Percentiles rank a stretch among this genome's conserved stretches.
These are phyloP conservation scores for Paedocypris sp. DNA, from an alignment of 2,113 vertebrate species.

Conservation along the genomic window DNA sequence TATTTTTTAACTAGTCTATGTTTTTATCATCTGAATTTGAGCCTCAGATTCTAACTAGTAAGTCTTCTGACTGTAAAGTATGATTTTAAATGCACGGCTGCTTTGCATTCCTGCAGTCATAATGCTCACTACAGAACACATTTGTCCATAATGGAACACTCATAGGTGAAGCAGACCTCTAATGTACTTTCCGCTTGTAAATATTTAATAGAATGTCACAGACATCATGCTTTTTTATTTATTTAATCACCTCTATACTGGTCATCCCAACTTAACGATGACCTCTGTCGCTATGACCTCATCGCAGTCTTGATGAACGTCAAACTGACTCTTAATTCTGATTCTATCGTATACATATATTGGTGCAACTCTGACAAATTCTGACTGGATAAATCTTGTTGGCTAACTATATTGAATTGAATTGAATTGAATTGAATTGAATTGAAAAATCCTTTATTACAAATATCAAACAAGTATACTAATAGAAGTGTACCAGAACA, in stretches of 20 bases:
- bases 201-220: constrained; percentile 34
- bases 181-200: constrained; percentile 35
- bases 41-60: too few species aligned
- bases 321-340: not conserved
- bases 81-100: not conserved
- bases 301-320: constrained; percentile 3
- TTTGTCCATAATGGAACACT: constrained; percentile 10
- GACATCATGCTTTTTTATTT: constrained; percentile 10
- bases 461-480: too few species aligned
- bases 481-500: too few species aligned
- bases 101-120: constrained; percentile 5
- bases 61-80: too few species aligned
- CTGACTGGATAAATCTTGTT: too few species aligned
- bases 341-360: too few species aligned
- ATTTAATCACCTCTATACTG: constrained; percentile 24
- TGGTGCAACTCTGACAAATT: too few species aligned
- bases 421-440: too few species aligned
- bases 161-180: constrained; percentile 24
- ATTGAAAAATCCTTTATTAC: too few species aligned
- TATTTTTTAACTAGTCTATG: too few species aligned
- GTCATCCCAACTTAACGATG: constrained; percentile 2
- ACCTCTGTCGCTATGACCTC: constrained; percentile 16
- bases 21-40: too few species aligned
- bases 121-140: constrained; percentile 6
- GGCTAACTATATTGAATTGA: too few species aligned